Evolutionary conservation across 2,797 vertebrate genomes (phyloP).

Genomic region (Pseudocheirus occidentalis): DNA sequence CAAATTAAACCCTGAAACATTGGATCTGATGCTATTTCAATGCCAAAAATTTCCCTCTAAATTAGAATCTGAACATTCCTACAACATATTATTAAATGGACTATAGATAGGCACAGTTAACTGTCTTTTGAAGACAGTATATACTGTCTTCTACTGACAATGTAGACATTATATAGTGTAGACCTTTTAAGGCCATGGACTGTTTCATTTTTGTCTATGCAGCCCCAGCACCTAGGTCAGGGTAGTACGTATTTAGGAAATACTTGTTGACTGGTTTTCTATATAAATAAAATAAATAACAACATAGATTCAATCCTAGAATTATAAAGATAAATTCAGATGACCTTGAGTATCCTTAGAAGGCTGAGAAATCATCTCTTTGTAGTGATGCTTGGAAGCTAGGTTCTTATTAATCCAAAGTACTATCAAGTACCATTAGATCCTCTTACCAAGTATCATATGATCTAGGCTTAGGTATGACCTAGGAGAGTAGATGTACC

Average conservation of each 20-base stretch:
- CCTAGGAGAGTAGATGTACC: neutral
- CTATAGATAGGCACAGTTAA: neutral
- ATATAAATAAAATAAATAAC: neutral
- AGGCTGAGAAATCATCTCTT: neutral
- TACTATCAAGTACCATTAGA: neutral
- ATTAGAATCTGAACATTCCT: neutral
- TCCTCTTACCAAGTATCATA: neutral
- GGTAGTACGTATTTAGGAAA: neutral
- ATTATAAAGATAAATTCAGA: neutral
- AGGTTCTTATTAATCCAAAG: neutral
- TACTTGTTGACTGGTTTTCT: neutral
- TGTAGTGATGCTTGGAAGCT: neutral
- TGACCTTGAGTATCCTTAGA: neutral
- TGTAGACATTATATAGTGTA: neutral
- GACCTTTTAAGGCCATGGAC: neutral
- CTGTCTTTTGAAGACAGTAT: neutral
- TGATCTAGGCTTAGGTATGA: neutral
- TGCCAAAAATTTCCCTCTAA: constrained; percentile 7
- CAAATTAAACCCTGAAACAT: constrained; percentile 50
- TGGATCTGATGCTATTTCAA: constrained; percentile 37
- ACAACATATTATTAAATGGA: neutral
- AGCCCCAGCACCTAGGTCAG: neutral
- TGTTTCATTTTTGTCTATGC: neutral
- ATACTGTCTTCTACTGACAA: no score
- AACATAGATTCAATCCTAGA: neutral